Base-by-base conservation (phyloP, 2,888 invertebrate genomes). In the Germaria angustata region DNA sequence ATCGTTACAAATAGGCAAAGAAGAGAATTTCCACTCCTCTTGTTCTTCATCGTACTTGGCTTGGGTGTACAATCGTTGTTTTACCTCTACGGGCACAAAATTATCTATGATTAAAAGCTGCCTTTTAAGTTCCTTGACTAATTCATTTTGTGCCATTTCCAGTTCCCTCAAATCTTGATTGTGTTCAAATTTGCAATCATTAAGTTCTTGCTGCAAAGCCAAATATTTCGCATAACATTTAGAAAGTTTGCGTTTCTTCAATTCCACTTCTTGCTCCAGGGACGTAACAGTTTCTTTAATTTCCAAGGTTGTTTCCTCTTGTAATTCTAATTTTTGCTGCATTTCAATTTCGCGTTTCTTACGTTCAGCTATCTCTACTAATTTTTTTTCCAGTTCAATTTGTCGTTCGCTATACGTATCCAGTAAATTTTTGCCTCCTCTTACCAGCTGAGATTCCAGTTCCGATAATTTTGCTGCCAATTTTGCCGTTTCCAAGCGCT, bases 401-500 rank as follows among this genome's bases (percentile, higher is more conserved):
- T 98, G 97, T 87, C 98, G 97, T 90, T 98, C 96, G 89, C 97
- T 97, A 17, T 99, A 97, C 88, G 98, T 97, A 90, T 98, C 98
- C 44, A 99, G 93, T 72, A 99, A 96, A 90, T 98, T 98, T 90
- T 97, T 97, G 1, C 97, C 98, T 66, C 99, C 99, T 86, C 96
- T 95, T 59, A 99, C 95, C 89, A 99, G 94, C 87, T 99, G 96
- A 87, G 97, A 97, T 91, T 99, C 99, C 88, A 99, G 93, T 79
- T 96, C 95, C 76, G 93, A 93, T 85, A 98, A 94, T 90, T 97
- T 95, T 36, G 93, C 93, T 22, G 95, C 94, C 78, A 99, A 91
- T 87, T 95, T 95, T 84, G 95, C 95, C 20, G 94, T 95, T 90
- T 94, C 94, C 85, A 93, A 92, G 84, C 93, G 93, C 89, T 96